Conservation (phyloP, 1,140 invertebrate species). For the Stenopsyche tienmushanensis region DNA sequence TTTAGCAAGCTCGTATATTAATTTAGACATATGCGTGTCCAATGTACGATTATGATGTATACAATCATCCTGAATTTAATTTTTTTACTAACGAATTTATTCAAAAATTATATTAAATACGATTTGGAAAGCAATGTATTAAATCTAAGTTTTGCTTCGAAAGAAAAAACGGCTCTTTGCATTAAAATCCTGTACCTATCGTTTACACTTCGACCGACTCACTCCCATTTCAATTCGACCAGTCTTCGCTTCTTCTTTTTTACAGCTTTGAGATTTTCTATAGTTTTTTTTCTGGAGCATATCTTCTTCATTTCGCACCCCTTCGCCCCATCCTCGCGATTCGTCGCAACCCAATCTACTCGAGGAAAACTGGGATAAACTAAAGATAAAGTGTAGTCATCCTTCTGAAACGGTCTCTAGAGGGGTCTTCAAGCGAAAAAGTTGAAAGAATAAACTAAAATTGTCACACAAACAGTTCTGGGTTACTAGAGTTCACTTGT, state of each 20-base stretch:
- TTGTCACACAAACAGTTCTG: slow-evolving; percentile 36
- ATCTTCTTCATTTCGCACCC: background rate
- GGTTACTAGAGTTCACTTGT: slow-evolving; percentile 16
- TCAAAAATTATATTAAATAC: too few species aligned
- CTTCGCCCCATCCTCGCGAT: background rate
- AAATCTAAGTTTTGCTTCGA: slow-evolving; percentile 4
- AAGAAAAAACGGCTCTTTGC: background rate
- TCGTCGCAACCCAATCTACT: slow-evolving; percentile 15
- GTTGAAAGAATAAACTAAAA: slow-evolving; percentile 39
- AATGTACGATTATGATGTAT: background rate
- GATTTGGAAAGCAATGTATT: background rate
- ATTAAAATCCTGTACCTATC: background rate
- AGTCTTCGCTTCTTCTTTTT: too few species aligned
- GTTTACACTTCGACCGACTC: too few species aligned
- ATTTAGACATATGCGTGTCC: background rate
- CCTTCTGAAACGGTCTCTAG: slow-evolving; percentile 31
- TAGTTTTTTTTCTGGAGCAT: too few species aligned
- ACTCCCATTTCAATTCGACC: too few species aligned
- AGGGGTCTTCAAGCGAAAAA: slow-evolving; percentile 27
- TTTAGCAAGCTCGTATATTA: background rate
- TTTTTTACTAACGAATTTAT: background rate
- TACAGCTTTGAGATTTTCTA: too few species aligned
- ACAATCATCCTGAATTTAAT: background rate
- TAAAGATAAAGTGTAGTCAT: slow-evolving; percentile 39
- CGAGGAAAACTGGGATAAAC: slow-evolving; percentile 35